Evolutionary conservation across 2,888 invertebrate species (phyloP), one percentile per base, ranked within the genome.

Genomic region (Lottia gigantea): DNA sequence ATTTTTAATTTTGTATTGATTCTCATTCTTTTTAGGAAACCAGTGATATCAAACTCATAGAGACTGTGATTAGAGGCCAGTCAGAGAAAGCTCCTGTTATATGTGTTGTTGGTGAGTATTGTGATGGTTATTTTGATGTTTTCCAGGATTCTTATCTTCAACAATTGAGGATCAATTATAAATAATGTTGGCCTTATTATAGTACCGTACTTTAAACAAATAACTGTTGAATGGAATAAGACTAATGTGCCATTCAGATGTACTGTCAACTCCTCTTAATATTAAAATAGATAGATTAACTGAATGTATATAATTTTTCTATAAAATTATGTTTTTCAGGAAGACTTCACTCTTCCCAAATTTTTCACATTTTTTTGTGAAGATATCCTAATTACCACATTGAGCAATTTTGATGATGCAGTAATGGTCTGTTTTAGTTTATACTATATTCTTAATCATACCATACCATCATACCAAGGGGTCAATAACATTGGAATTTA

Each of bases 291-390:
- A n/a, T n/a, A n/a, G n/a, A n/a, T n/a, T n/a, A n/a, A n/a, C n/a
- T n/a, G n/a, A n/a, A n/a, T n/a, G n/a, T n/a, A n/a, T n/a, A n/a
- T n/a, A n/a, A n/a, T n/a, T n/a, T n/a, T n/a, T n/a, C n/a, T n/a
- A n/a, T n/a, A n/a, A n/a, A n/a, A n/a, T n/a, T 47, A n/a, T 49
- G 49, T 49, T 49, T 49, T 49, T 49, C 49, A 15, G 49, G 49
- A n/a, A 49, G 14, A 19, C 6, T 49, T 49, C 19, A 49, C 12
- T 49, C 49, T 1, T 49, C 49, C 7, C 49, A 49, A 49, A 12
- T 49, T 12, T 7, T 49, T 15, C 49, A 49, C 1, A 49, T 49
- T 15, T 49, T n/a, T 49, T 49, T 8, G 49, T 49, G 49, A 49
- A 49, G 16, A 49, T 14, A 19, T 8, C 55, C 19, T 49, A n/a